Percentiles rank a stretch among this genome's conserved stretches.
These are phyloP conservation scores for Colistium nudipinnis DNA, from an alignment of 2,113 vertebrate genomes.

Conservation along the genomic window DNA sequence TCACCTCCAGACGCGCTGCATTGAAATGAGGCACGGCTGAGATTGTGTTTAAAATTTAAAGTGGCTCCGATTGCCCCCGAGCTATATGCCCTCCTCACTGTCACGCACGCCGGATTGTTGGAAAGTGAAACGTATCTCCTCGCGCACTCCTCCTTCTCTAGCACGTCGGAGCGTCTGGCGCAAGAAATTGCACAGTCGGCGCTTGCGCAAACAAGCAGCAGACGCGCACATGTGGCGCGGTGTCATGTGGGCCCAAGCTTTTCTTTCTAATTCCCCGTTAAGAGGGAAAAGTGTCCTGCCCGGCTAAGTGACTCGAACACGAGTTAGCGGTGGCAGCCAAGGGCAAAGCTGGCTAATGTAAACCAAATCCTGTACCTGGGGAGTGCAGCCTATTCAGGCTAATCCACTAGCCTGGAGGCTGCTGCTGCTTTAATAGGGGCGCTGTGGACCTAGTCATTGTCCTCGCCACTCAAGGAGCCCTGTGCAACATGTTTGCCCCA, in stretches of 20 bases:
- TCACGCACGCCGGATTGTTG: constrained; percentile 42
- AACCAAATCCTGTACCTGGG: constrained; percentile 87
- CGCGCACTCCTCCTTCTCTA: neutral
- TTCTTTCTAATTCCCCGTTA: constrained; percentile 67
- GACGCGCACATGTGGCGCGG: constrained; percentile 53
- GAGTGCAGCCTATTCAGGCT: constrained; percentile 83
- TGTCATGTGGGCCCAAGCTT: constrained; percentile 56
- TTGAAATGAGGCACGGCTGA: constrained; percentile 69
- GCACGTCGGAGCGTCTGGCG: neutral
- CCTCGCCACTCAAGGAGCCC: constrained; percentile 75
- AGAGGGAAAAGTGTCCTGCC: constrained; percentile 48
- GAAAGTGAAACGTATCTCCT: constrained; percentile 55
- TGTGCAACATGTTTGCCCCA: constrained; percentile 74
- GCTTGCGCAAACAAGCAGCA: constrained; percentile 41
- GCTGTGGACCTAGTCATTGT: constrained; percentile 78
- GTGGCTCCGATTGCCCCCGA: constrained; percentile 63
- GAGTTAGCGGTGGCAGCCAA: constrained; percentile 79
- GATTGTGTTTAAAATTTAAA: constrained; percentile 77
- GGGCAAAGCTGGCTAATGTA: constrained; percentile 83
- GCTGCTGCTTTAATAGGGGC: constrained; percentile 82
- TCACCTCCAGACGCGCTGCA: constrained; percentile 59
- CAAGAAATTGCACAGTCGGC: constrained; percentile 44
- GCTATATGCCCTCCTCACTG: constrained; percentile 63
- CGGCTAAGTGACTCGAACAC: constrained; percentile 82
- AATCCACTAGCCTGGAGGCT: constrained; percentile 84